Conservation (phyloP, 2,888 invertebrate species). For the Alcis repandata region DNA sequence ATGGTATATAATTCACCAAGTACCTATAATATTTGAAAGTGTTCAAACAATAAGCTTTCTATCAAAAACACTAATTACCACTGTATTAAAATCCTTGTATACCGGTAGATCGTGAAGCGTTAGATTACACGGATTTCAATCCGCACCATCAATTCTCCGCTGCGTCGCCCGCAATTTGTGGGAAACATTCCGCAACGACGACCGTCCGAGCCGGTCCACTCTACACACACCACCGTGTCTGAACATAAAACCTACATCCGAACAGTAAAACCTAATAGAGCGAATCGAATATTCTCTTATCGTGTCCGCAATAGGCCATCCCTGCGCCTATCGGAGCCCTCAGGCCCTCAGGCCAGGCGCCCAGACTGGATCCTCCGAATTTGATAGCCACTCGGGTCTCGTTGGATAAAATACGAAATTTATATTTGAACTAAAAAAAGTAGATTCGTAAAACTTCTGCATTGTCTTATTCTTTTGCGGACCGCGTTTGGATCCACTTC, state of each 20-base stretch:
- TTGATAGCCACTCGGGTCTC: conserved; percentile 9
- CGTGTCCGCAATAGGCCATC: conserved; percentile 32
- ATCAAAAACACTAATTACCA: background rate
- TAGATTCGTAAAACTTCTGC: too few species aligned
- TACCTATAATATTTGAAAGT: background rate
- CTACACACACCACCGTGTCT: background rate
- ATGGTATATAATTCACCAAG: too few species aligned
- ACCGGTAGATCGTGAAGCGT: background rate
- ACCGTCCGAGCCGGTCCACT: conserved; percentile 1
- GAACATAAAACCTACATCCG: conserved; percentile 27
- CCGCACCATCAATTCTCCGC: conserved; percentile 2
- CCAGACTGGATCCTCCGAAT: background rate
- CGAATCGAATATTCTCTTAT: conserved; percentile 45
- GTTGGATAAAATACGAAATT: too few species aligned
- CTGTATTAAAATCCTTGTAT: too few species aligned
- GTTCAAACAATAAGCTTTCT: background rate
- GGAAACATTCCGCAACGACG: background rate
- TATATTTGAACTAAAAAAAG: too few species aligned
- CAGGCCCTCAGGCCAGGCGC: conserved; percentile 15
- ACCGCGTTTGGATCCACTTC: background rate
- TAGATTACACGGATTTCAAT: conserved; percentile 3
- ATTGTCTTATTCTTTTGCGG: too few species aligned
- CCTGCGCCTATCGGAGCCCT: conserved; percentile 21
- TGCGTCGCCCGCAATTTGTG: conserved; percentile 8
- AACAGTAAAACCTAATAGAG: conserved; percentile 38